Base-by-base conservation (phyloP, 2,888 invertebrate genomes). In the Acanthopleura granulata region DNA sequence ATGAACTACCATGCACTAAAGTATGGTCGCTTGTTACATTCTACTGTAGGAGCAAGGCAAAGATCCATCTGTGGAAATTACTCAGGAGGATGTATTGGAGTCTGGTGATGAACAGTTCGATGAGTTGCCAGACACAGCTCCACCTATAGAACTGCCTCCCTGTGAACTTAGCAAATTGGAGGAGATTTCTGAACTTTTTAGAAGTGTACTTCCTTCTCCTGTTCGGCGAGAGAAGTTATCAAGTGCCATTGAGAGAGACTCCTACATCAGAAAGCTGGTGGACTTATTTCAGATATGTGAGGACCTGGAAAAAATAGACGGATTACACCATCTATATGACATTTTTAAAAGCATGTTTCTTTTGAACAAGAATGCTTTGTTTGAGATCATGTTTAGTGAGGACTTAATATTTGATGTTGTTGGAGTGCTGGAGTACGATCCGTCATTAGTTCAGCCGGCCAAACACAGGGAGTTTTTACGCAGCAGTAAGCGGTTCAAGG, bases 301-400 rank as follows among this genome's bases (percentile, higher is more conserved):
- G 91, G 98, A 99, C 91, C 93, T 97, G 82, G 97, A 98, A 89
- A 97, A 98, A 90, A 94, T 95, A 69, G 89, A 90, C 90, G 97
- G 97, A 72, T 93, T 99, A 81, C 98, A 97, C 92, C 90, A 97
- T 92, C 93, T 99, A 18, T 99, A 97, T 89, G 97, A 98, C 91
- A 99, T 99, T 90, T 97, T 99, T 90, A 98, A 98, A 92, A 98
- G 97, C 92, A 96, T 99, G 91, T 99, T 99, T 92, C 93, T 99
- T 90, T 93, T 99, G 84, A 99, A 99, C 91, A 98, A 98, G 91
- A 98, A 97, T 90, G 95, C 96, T 76, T 93, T 99, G 73, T 98
- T 98, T 91, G 99, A 98, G 91, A 96, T 98, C 84, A 96, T 99
- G 96, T 98, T 99, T 93, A 95, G 96, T 83, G 93, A 98, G 88